Percentiles rank a stretch among this genome's conserved stretches.
Evolutionary conservation across 2,888 invertebrate species (phyloP).

Genomic region (Cyclophora albipunctata): DNA sequence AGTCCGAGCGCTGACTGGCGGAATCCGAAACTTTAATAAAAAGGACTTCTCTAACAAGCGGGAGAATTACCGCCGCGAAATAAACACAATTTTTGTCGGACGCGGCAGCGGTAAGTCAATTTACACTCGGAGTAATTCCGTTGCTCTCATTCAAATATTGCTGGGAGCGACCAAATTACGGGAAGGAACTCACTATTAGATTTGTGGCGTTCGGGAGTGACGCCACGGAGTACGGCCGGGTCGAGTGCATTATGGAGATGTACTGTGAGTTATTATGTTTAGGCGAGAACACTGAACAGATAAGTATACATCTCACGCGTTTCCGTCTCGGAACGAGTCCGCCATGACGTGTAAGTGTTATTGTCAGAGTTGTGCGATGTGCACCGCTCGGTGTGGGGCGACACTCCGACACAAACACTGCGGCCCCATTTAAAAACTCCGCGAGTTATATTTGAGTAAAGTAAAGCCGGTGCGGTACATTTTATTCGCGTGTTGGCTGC

Average conservation of each 20-base stretch:
- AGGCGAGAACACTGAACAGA: no score
- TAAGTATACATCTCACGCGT: no score
- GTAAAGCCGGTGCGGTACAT: neutral
- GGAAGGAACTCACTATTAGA: no score
- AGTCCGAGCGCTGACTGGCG: constrained; percentile 9
- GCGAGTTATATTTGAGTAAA: constrained; percentile 22
- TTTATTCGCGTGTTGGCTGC: no score
- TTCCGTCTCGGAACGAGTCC: no score
- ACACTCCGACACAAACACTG: constrained; percentile 17
- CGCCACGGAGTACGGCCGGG: neutral
- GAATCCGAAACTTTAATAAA: constrained; percentile 12
- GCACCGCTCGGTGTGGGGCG: constrained; percentile 5
- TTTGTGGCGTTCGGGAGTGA: neutral
- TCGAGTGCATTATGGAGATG: no score
- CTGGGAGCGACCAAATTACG: no score
- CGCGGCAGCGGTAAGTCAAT: constrained; percentile 4
- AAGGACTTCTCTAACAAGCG: constrained; percentile 15
- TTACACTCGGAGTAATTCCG: neutral
- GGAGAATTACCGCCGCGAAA: constrained; percentile 2
- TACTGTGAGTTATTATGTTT: no score
- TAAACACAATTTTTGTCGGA: constrained; percentile 7
- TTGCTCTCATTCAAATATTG: no score
- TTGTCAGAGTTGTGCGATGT: neutral
- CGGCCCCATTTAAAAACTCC: constrained; percentile 19
- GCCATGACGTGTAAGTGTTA: no score